Evolutionary conservation across 2,888 invertebrate genomes (phyloP).

Genomic region (Griposia aprilina): DNA sequence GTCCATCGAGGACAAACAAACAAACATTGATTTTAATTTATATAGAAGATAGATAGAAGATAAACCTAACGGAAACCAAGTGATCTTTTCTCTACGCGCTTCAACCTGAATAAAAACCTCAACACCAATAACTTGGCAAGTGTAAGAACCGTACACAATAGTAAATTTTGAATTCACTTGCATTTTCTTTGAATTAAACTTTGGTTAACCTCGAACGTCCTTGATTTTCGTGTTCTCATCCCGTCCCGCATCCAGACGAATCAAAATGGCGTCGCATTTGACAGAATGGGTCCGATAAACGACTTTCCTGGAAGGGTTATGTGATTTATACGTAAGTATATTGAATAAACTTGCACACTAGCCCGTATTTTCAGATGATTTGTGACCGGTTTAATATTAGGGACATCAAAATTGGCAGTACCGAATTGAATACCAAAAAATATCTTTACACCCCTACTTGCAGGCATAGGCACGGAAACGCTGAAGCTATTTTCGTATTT

Average conservation of each 20-base stretch:
- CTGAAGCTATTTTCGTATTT: not conserved
- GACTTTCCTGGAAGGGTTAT: conserved; percentile 41
- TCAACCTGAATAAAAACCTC: too few species aligned
- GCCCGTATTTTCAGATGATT: not conserved
- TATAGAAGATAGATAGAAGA: too few species aligned
- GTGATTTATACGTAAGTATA: conserved; percentile 12
- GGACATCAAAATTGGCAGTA: not conserved
- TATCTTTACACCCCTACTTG: not conserved
- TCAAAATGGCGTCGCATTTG: conserved; percentile 56
- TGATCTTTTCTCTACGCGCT: too few species aligned
- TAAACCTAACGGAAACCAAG: too few species aligned
- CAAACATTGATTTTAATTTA: too few species aligned
- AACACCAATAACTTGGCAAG: too few species aligned
- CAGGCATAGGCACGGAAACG: not conserved
- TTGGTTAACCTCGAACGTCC: not conserved
- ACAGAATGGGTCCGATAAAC: conserved; percentile 49
- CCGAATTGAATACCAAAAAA: not conserved
- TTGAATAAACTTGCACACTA: not conserved
- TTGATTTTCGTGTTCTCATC: conserved; percentile 36
- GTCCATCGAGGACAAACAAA: too few species aligned
- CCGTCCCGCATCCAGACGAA: conserved; percentile 40
- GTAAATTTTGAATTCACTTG: not conserved
- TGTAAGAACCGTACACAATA: too few species aligned
- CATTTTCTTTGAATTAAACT: not conserved
- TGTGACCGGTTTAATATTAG: not conserved